Conservation (phyloP, 2,888 invertebrate genomes). For the Idaea biselata region DNA sequence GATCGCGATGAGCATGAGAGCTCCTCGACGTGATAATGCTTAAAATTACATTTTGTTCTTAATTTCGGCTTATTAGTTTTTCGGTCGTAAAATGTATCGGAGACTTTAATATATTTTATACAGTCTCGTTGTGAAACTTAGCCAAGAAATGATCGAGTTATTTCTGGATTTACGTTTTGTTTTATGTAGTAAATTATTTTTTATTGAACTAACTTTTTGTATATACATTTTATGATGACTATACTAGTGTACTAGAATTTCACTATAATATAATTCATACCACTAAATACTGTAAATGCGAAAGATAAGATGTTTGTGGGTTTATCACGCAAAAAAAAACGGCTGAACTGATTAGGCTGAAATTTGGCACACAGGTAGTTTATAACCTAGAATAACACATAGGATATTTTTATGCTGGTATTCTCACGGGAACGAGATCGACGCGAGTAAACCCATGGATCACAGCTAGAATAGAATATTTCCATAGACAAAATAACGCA, state of each 20-base stretch:
- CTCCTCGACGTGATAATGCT: not conserved
- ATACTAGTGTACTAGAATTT: not conserved
- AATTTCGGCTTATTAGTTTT: conserved; percentile 2
- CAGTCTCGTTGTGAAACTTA: not conserved
- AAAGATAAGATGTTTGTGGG: too few species aligned
- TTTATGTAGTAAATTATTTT: not conserved
- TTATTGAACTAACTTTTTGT: not conserved
- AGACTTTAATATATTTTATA: not conserved
- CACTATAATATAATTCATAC: not conserved
- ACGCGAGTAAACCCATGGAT: too few species aligned
- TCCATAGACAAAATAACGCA: not conserved
- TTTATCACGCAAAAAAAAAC: too few species aligned
- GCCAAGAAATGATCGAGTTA: not conserved
- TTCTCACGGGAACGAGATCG: too few species aligned
- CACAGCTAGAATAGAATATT: not conserved
- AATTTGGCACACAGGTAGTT: too few species aligned
- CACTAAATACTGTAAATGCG: too few species aligned
- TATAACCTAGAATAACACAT: too few species aligned
- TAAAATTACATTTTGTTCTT: not conserved
- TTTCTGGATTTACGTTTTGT: conserved; percentile 1
- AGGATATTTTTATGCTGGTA: too few species aligned
- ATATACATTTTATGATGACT: not conserved
- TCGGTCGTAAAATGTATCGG: conserved; percentile 1
- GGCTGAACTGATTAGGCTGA: too few species aligned
- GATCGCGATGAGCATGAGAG: not conserved